phyloP scores from a whole-genome alignment of 2,113 vertebrate genomes.

The Tonatia bakeri region DNA sequence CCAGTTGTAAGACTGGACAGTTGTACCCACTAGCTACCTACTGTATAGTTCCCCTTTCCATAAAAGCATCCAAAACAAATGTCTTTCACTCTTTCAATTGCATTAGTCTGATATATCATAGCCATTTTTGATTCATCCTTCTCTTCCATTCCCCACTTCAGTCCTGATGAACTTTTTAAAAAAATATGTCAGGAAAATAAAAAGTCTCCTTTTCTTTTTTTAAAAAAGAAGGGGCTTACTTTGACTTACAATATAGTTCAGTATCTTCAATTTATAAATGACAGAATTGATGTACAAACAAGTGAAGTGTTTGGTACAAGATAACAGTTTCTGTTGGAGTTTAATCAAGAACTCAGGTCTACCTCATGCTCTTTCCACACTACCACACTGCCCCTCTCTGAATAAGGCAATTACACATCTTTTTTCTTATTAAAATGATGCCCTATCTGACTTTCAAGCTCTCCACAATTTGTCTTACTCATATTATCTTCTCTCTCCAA shows the following conservation, averaged over 20 bases:
- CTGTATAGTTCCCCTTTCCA: not conserved
- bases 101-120: not conserved
- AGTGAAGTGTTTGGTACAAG: not conserved
- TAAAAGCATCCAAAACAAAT: not conserved
- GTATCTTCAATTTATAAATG: not conserved
- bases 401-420: not conserved
- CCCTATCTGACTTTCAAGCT: not conserved
- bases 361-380: not conserved
- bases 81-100: not conserved
- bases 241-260: not conserved
- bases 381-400: not conserved
- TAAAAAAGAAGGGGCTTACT: not conserved
- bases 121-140: not conserved
- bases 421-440: conserved; percentile 25
- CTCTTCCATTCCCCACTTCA: not conserved
- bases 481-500: not conserved
- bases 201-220: not conserved
- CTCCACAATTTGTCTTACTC: not conserved
- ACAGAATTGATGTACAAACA: not conserved
- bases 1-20: not conserved
- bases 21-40: not conserved
- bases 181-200: not conserved
- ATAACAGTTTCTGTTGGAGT: not conserved
- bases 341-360: not conserved
- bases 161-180: not conserved